Evolutionary conservation across 2,888 invertebrate species (phyloP).

Genomic region (Yponomeuta sedellus): DNA sequence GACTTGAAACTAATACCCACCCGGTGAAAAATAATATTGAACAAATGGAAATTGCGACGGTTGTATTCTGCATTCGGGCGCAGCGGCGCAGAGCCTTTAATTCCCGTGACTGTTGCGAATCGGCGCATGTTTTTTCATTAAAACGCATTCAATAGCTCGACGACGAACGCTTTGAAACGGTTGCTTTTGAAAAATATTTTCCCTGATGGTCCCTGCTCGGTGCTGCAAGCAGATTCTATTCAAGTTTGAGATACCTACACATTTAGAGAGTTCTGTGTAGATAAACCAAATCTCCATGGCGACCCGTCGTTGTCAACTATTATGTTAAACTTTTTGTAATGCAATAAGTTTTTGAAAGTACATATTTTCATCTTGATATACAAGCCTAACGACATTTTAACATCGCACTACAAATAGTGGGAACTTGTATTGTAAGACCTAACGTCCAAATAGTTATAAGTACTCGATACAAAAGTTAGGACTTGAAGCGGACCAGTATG

Average conservation of each 20-base stretch:
- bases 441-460: not conserved
- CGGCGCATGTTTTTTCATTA: constrained; percentile 76
- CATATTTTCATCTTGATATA: no score
- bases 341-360: no score
- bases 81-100: constrained; percentile 59
- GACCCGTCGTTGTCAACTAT: not conserved
- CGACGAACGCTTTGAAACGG: constrained; percentile 69
- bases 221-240: constrained; percentile 50
- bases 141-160: constrained; percentile 75
- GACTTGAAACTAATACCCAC: constrained; percentile 10
- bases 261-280: not conserved
- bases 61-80: constrained; percentile 55
- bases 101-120: constrained; percentile 75
- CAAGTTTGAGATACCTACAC: constrained; percentile 32
- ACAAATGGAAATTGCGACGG: constrained; percentile 53
- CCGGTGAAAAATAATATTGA: constrained; percentile 15
- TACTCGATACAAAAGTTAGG: not conserved
- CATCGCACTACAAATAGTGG: no score
- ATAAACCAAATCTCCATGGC: not conserved
- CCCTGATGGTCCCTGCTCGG: constrained; percentile 58
- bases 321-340: not conserved
- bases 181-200: constrained; percentile 71
- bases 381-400: no score
- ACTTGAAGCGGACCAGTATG: not conserved
- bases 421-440: no score